phyloP scores from a whole-genome alignment of 2,113 vertebrate genomes.

The Rhabdornis inornatus region DNA sequence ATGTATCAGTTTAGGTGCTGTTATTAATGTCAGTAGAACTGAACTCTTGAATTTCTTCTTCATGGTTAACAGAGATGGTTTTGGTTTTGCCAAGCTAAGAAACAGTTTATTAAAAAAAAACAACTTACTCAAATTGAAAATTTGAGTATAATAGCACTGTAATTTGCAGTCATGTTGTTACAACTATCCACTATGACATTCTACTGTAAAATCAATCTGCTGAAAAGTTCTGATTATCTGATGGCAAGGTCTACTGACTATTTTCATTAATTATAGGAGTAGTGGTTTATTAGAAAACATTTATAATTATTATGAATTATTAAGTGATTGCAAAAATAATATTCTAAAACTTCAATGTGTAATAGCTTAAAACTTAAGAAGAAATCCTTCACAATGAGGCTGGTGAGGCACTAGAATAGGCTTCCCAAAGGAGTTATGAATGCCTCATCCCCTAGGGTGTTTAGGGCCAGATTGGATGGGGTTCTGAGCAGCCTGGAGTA shows the following conservation, averaged over 20 bases:
- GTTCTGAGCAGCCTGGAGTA: not conserved
- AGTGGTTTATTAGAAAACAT: not conserved
- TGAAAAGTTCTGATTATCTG: not conserved
- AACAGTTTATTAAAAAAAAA: not conserved
- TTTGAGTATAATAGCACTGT: not conserved
- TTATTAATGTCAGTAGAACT: not conserved
- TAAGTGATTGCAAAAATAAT: not conserved
- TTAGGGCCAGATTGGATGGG: not conserved
- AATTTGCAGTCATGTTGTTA: not conserved
- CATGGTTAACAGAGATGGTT: not conserved
- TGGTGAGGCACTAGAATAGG: not conserved
- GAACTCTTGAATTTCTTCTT: not conserved
- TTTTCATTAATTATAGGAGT: not conserved
- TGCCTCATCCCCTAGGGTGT: not conserved
- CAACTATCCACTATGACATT: not conserved
- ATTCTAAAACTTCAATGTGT: not conserved
- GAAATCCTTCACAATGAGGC: not conserved
- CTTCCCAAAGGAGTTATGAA: not conserved
- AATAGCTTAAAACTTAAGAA: not conserved
- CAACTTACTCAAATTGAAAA: not conserved
- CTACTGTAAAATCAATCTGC: not conserved
- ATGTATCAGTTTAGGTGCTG: not conserved
- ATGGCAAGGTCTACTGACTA: not conserved
- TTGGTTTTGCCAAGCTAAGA: not conserved
- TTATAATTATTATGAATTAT: not conserved